Conservation (phyloP, 92 coral and sea anemone genomes). For the Metridium senile region DNA sequence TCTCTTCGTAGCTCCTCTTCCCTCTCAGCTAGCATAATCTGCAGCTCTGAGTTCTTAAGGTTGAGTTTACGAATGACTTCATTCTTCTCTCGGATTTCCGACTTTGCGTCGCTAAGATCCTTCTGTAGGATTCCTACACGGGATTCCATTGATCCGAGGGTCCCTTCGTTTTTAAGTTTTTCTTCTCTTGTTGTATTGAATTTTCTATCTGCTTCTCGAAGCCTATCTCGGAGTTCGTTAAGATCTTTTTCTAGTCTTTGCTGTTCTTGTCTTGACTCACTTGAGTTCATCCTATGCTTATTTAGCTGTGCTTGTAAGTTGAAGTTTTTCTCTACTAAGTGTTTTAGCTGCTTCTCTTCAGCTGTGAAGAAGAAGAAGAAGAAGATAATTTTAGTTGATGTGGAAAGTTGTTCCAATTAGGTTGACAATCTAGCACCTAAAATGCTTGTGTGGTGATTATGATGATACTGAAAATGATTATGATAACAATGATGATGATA, state of each 20-base stretch:
- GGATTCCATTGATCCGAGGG: constrained; percentile 47
- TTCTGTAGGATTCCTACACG: constrained; percentile 45
- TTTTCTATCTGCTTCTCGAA: constrained; percentile 61
- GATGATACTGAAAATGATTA: too few species aligned
- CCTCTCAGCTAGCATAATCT: constrained; percentile 46
- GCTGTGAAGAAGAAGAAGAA: constrained; percentile 26
- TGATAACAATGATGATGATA: too few species aligned
- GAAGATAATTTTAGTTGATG: neutral
- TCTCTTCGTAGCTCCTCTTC: constrained; percentile 69
- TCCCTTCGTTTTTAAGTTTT: constrained; percentile 51
- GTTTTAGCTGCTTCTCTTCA: constrained; percentile 43
- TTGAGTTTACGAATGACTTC: constrained; percentile 61
- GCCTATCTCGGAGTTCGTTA: constrained; percentile 36
- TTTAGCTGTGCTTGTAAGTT: constrained; percentile 27
- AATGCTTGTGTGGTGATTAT: too few species aligned
- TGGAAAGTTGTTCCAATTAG: too few species aligned
- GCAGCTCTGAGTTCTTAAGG: constrained; percentile 56
- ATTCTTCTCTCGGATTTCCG: constrained; percentile 36
- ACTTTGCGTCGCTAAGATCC: constrained; percentile 53
- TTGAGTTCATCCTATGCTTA: constrained; percentile 42
- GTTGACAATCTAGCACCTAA: too few species aligned
- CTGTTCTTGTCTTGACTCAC: constrained; percentile 33
- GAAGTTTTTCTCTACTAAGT: constrained; percentile 38
- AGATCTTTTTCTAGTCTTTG: constrained; percentile 40
- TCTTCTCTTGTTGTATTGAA: constrained; percentile 48